phyloP scores from a whole-genome alignment of 2,113 vertebrate genomes.

The Paedocypris sp. region DNA sequence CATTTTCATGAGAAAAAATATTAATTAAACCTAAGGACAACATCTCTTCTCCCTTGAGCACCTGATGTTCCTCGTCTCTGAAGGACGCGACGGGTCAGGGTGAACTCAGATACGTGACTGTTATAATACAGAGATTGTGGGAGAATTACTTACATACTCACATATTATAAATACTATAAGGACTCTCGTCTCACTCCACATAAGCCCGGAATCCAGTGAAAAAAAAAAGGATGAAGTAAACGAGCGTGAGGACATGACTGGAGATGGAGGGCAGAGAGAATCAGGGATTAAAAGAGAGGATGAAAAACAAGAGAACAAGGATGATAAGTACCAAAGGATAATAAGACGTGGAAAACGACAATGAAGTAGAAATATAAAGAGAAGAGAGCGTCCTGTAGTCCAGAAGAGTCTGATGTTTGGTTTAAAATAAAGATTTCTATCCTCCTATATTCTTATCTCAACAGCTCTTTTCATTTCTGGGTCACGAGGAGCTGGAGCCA shows the following conservation, averaged over 20 bases:
- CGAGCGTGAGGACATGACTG: background rate
- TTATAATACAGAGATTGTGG: constrained; percentile 3
- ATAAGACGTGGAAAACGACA: background rate
- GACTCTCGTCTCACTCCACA: background rate
- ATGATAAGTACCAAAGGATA: background rate
- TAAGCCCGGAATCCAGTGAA: constrained; percentile 18
- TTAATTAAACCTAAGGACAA: too few species aligned
- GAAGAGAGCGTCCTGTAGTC: background rate
- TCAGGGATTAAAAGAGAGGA: constrained; percentile 8
- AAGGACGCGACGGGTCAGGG: background rate
- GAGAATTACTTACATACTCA: constrained; percentile 1
- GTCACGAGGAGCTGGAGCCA: too few species aligned
- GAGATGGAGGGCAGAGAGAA: background rate
- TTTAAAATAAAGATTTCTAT: too few species aligned
- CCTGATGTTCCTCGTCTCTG: background rate
- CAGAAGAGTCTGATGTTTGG: too few species aligned
- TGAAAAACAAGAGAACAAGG: background rate
- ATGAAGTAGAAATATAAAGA: background rate
- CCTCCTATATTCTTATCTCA: too few species aligned
- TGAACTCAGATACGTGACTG: background rate
- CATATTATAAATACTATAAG: too few species aligned
- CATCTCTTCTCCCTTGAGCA: background rate
- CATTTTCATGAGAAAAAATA: too few species aligned
- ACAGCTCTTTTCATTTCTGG: too few species aligned
- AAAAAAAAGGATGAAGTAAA: background rate